A percentile compares a stretch with the other conserved stretches of the same genome.
Conservation (phyloP, 2,797 vertebrate genomes). For the Passerculus sandwichensis region DNA sequence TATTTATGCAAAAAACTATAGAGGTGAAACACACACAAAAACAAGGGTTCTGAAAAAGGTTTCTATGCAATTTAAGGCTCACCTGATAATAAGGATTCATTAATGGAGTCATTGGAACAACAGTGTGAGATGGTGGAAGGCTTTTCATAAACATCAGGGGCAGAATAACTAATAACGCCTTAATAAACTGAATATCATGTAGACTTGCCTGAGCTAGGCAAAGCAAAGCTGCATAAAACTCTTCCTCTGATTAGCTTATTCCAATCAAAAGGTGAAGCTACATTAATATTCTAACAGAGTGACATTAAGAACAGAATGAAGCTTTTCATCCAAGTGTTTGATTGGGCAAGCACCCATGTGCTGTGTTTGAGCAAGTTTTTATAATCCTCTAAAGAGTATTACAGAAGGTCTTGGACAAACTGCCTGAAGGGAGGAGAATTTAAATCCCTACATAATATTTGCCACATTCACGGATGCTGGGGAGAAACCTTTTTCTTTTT, state of each 20-base stretch:
- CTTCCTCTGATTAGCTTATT: background rate
- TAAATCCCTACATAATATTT: background rate
- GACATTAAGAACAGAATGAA: background rate
- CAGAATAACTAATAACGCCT: background rate
- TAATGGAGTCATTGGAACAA: background rate
- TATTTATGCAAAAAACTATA: background rate
- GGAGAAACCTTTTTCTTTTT: background rate
- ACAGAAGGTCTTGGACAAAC: background rate
- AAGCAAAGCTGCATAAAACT: background rate
- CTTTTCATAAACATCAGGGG: background rate
- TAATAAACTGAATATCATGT: background rate
- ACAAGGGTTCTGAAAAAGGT: background rate
- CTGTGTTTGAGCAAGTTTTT: background rate
- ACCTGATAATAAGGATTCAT: background rate
- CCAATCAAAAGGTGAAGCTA: background rate
- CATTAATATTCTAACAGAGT: background rate
- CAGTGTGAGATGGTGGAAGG: background rate
- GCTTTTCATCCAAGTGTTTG: background rate
- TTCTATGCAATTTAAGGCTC: background rate
- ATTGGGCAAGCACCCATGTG: background rate
- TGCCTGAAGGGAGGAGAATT: background rate
- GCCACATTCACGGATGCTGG: background rate
- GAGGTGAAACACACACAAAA: background rate
- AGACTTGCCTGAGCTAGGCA: background rate
- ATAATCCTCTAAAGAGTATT: slow-evolving; percentile 6